phyloP scores from a whole-genome alignment of 1,140 invertebrate species.

The Coelopa frigida region DNA sequence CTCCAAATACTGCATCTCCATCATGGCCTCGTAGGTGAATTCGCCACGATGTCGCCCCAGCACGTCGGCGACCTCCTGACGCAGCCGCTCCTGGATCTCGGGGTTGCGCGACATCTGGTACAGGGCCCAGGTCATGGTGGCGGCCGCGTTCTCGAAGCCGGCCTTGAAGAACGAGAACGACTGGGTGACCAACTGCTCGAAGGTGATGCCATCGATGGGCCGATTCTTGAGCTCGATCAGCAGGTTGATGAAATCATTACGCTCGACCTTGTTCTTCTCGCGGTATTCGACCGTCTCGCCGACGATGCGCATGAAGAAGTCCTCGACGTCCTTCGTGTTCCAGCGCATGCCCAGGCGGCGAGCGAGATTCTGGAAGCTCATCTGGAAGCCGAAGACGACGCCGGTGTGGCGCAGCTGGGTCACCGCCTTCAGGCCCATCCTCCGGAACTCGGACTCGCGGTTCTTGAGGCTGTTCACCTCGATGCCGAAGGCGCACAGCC shows the following conservation, averaged over 20 bases:
- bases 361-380: slow-evolving; percentile 22
- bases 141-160: slow-evolving; percentile 38
- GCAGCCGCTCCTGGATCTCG: slow-evolving; percentile 46
- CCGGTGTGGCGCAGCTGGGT: slow-evolving; percentile 17
- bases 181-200: slow-evolving; percentile 37
- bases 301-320: slow-evolving; percentile 43
- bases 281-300: slow-evolving; percentile 41
- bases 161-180: slow-evolving; percentile 36
- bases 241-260: slow-evolving; percentile 45
- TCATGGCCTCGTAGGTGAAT: slow-evolving; percentile 35
- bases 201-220: slow-evolving; percentile 20
- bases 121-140: slow-evolving; percentile 44
- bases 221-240: slow-evolving; percentile 38
- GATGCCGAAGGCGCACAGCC: slow-evolving; percentile 48
- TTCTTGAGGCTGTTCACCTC: slow-evolving; percentile 47
- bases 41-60: slow-evolving; percentile 17
- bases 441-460: slow-evolving; percentile 46
- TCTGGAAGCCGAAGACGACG: slow-evolving; percentile 20
- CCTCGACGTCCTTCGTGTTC: slow-evolving; percentile 26
- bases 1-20: slow-evolving; percentile 37
- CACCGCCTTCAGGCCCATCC: slow-evolving; percentile 28
- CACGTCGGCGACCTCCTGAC: slow-evolving; percentile 44
- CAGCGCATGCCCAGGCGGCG: slow-evolving; percentile 22
- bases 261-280: slow-evolving; percentile 32
- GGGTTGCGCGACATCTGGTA: slow-evolving; percentile 42